Base-by-base conservation (phyloP, 2,888 invertebrate genomes). In the Balanococcus diminutus region DNA sequence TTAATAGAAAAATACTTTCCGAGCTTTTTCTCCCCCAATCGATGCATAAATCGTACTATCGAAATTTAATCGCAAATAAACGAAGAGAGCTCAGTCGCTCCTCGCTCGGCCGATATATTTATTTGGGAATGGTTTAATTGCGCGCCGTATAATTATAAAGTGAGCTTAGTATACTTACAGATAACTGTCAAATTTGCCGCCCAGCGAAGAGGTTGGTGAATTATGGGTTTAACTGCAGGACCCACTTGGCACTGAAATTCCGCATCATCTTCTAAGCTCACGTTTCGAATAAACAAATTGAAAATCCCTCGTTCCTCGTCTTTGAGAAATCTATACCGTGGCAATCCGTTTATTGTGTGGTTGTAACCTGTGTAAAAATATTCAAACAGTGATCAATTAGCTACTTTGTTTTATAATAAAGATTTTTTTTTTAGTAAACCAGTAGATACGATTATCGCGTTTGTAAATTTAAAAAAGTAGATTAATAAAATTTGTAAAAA, bases 241-340 rank as follows among this genome's bases (percentile, higher is more conserved):
- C 96, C 95, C 85, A 98, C 96, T 93, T 99, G 98, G 90, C 99
- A 99, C 92, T 98, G 97, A 91, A 95, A 99, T 89, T 96, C 96
- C 0, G 96, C 97, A 90, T 98, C 98, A 90, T 99, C 99, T 88
- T 93, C 95, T 75, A 98, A 91, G 46, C 95, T 95, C 5, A 95
- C 96, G 91, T 97, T 96, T 88, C 93, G 94, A 89, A 99, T 97
- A 89, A 94, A 92, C 88, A 98, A 92, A 91, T 98, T 96, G 92
- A 95, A 97, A 87, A 96, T 94, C 6, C 97, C 97, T 87, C 93
- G 93, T 61, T 46, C 93, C 67, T 94, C 93, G 90, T 96, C 95
- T 0, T 97, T 97, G 85, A 96, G 93, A 91, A 98, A 94, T 4
- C 95, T 94, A 91, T 97, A 96, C 86, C 97, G 93, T 1, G 96